Evolutionary conservation across 2,888 invertebrate genomes (phyloP).

Genomic region (Megamerina dolium): DNA sequence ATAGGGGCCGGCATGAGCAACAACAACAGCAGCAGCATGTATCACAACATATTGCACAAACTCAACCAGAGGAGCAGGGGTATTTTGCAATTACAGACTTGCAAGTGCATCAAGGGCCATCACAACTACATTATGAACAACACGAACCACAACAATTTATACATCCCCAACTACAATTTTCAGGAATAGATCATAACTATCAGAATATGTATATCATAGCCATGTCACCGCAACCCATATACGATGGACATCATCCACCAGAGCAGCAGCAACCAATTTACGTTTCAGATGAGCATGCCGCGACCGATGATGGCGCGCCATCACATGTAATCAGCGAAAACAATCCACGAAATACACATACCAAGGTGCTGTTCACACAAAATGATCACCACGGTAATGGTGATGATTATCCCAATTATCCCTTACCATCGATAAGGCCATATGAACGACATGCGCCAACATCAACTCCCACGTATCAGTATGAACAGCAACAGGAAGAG

Average conservation of each 20-base stretch:
- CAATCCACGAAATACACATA: slow-evolving; percentile 45
- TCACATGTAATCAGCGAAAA: slow-evolving; percentile 40
- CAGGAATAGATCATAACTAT: slow-evolving; percentile 23
- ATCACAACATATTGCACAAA: slow-evolving; percentile 12
- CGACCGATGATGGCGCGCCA: slow-evolving; percentile 8
- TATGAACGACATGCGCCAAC: slow-evolving; percentile 28
- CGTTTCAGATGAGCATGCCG: slow-evolving; percentile 24
- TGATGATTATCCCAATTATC: slow-evolving; percentile 34
- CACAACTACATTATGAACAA: slow-evolving; percentile 25
- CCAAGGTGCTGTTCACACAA: slow-evolving; percentile 42
- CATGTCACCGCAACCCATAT: slow-evolving; percentile 27
- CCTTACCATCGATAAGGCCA: slow-evolving; percentile 33
- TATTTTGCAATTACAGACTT: background rate
- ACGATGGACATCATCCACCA: slow-evolving; percentile 8
- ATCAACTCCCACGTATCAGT: slow-evolving; percentile 22
- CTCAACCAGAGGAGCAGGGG: slow-evolving; percentile 1
- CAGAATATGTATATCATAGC: slow-evolving; percentile 41
- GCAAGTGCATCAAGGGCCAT: slow-evolving; percentile 3
- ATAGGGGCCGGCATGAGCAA: slow-evolving; percentile 35
- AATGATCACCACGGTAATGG: slow-evolving; percentile 20
- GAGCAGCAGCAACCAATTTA: slow-evolving; percentile 28
- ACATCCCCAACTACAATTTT: too few species aligned
- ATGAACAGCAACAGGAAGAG: slow-evolving; percentile 21
- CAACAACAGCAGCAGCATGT: slow-evolving; percentile 16
- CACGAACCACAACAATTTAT: slow-evolving; percentile 3